phyloP scores from a whole-genome alignment of 2,888 invertebrate species.

The Vandiemenella viatica region DNA sequence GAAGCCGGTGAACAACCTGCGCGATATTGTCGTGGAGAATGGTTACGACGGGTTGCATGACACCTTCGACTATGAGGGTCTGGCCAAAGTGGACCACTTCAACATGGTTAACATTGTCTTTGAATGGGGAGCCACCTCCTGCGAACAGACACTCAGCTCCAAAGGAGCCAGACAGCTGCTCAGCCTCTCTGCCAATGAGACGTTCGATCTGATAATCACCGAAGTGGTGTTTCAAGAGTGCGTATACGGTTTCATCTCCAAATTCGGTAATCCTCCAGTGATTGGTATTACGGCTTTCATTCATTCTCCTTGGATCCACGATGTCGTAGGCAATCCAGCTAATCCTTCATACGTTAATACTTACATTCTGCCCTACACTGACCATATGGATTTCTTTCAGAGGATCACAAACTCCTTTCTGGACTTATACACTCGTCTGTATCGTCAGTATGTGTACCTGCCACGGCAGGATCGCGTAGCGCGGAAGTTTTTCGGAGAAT shows the following conservation, averaged over 20 bases:
- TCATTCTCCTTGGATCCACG: conserved; percentile 5
- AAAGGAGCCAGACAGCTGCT: conserved; percentile 4
- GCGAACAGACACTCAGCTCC: conserved; percentile 3
- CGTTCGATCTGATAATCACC: conserved; percentile 11
- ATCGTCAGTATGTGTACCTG: neutral
- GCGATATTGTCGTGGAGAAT: conserved; percentile 9
- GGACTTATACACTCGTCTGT: neutral
- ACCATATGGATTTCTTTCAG: conserved; percentile 12
- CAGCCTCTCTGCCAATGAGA: conserved; percentile 2
- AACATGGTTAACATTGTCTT: conserved; percentile 1
- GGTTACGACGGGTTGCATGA: conserved; percentile 1
- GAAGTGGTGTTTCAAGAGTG: conserved; percentile 9
- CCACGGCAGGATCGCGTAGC: conserved; percentile 7
- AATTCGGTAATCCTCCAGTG: conserved; percentile 11
- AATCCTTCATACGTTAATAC: conserved; percentile 9
- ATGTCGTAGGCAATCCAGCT: conserved; percentile 11
- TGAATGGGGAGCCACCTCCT: conserved; percentile 1
- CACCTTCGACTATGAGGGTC: neutral
- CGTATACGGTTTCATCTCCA: conserved; percentile 6
- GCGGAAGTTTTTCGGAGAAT: conserved; percentile 16
- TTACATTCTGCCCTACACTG: conserved; percentile 4
- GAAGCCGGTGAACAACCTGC: conserved; percentile 7
- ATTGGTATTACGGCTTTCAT: conserved; percentile 12
- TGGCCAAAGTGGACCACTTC: neutral
- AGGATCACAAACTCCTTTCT: conserved; percentile 9